Conservation (phyloP, 2,797 vertebrate genomes). For the Sandelia bainsii region DNA sequence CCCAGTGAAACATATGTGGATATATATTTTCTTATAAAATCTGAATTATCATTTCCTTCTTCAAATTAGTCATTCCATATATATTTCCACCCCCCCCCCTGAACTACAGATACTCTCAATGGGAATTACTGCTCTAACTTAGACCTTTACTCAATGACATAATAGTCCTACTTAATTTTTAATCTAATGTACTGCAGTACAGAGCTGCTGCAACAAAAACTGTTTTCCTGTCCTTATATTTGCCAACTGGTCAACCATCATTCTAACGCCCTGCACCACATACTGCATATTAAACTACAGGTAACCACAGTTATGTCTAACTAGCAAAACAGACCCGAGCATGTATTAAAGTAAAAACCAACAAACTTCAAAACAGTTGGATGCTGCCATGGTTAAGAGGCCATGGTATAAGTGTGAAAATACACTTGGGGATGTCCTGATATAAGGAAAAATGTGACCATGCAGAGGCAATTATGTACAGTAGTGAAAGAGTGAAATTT, state of each 20-base stretch:
- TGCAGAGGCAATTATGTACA: background rate
- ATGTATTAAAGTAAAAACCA: background rate
- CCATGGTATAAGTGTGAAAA: slow-evolving; percentile 39
- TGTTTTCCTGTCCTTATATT: background rate
- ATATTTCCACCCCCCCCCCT: no score
- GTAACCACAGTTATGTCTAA: background rate
- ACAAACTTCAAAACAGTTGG: background rate
- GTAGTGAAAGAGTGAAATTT: background rate
- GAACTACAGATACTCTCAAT: no score
- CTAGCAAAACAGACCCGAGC: background rate
- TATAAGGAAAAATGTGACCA: background rate
- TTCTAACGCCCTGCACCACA: background rate
- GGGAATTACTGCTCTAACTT: no score
- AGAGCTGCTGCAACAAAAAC: background rate
- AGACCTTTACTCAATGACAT: background rate
- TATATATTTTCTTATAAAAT: no score
- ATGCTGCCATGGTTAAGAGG: background rate
- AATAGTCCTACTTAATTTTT: background rate
- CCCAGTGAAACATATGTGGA: no score
- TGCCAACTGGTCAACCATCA: background rate
- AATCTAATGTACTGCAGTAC: background rate
- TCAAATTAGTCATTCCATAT: no score
- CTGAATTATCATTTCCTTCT: no score
- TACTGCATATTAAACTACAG: background rate
- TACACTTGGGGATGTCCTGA: slow-evolving; percentile 7